Conservation (phyloP, 2,797 vertebrate species). For the Myotis planiceps region DNA sequence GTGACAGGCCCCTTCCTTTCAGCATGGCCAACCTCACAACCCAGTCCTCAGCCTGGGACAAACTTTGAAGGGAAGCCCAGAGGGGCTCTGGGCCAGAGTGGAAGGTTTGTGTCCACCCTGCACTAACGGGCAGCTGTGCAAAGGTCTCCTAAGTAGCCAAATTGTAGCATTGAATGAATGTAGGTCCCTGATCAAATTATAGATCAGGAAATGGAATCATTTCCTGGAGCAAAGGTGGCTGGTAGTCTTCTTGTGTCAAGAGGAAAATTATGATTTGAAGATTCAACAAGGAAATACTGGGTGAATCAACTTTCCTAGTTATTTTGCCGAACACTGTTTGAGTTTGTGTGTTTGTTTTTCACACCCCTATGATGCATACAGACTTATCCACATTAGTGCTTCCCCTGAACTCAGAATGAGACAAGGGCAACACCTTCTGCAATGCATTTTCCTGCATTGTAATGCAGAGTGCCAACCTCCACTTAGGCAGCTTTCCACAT, state of each 20-base stretch:
- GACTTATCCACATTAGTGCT: not conserved
- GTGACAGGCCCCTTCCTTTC: not conserved
- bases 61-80: not conserved
- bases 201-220: not conserved
- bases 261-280: not conserved
- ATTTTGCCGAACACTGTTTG: not conserved
- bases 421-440: not conserved
- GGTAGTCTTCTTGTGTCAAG: not conserved
- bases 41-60: not conserved
- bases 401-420: not conserved
- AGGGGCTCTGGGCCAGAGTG: not conserved
- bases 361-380: not conserved
- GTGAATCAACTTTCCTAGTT: not conserved
- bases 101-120: not conserved
- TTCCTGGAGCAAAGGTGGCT: not conserved
- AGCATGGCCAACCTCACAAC: accelerated
- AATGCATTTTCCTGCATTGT: not conserved
- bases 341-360: not conserved
- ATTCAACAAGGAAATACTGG: not conserved
- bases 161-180: not conserved
- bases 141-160: not conserved
- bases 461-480: accelerated
- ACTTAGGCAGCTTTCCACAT: accelerated
- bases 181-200: not conserved
- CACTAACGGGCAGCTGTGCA: not conserved